Evolutionary conservation across 2,113 vertebrate genomes (phyloP), one percentile per base, ranked within the genome.

Genomic region (Megalops atlanticus): DNA sequence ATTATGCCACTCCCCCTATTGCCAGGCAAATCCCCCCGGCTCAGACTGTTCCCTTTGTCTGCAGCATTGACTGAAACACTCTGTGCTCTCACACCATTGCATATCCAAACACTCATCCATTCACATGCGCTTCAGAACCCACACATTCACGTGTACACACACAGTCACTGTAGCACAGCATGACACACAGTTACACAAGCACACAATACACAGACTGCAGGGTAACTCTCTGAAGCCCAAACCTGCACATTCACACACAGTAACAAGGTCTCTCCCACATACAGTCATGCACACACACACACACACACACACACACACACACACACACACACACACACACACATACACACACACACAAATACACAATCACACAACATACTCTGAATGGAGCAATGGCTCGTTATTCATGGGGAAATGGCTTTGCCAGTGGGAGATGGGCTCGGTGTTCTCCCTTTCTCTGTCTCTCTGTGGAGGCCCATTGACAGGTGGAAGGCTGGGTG

Each of bases 351-450:
- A 35, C 69, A 35, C 69, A 72, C 6, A 1, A 3, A 72, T 5
- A 16, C 69, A 72, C 69, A 31, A 10, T 35, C 70, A 35, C 10
- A 15, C 33, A 72, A 18, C 70, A 72, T 4, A 72, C 41, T 47
- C 16, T 5, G 24, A n/a, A 14, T 12, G 7, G 27, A 49, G 41
- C 43, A 76, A 76, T 33, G 18, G 8, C 43, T 21, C 10, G 10
- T 31, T 58, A 54, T 77, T 77, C 10, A 21, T 47, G 38, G 76
- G 47, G 76, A 77, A 54, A 47, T 21, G 76, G 45, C 16, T 77
- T 3, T 36, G 15, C 54, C 49, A 24, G 47, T 33, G 47, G 74
- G 40, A 35, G 11, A 3, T 39, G 36, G 39, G 24, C 16, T 27
- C 33, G 31, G 10, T 40, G 4, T 24, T 47, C 41, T 76, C 68